phyloP scores from a whole-genome alignment of 2,113 vertebrate genomes.

The Atherinomorus stipes region DNA sequence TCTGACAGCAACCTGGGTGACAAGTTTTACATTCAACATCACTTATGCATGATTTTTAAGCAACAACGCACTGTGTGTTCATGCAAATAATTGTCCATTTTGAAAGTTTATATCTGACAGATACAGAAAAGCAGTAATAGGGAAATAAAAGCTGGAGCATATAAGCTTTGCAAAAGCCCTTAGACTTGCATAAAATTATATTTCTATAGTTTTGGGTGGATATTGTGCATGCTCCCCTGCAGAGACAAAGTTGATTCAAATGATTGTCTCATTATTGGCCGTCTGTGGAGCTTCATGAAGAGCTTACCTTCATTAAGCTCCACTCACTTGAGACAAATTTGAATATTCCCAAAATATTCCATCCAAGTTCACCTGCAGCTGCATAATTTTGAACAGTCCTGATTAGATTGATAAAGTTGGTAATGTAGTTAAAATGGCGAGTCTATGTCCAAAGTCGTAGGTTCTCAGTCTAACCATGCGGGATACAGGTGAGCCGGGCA shows the following conservation, averaged over 20 bases:
- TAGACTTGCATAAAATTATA: not conserved
- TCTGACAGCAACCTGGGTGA: constrained; percentile 37
- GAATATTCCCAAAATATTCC: not conserved
- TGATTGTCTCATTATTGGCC: not conserved
- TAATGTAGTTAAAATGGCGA: not conserved
- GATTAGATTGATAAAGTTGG: not conserved
- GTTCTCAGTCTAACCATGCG: not conserved
- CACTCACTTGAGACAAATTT: not conserved
- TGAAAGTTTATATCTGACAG: constrained; percentile 11
- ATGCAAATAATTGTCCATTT: constrained; percentile 18
- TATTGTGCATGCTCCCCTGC: not conserved
- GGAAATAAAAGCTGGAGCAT: constrained; percentile 4
- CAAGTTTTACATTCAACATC: constrained; percentile 41
- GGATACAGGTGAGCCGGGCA: not conserved
- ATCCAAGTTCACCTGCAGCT: too few relatives aligned
- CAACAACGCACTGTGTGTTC: constrained; percentile 33
- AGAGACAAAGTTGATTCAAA: not conserved
- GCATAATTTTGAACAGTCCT: too few relatives aligned
- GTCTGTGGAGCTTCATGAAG: not conserved
- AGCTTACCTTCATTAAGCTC: not conserved
- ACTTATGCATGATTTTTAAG: constrained; percentile 42
- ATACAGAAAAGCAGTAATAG: not conserved
- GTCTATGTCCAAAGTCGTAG: not conserved
- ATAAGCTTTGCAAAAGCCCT: not conserved
- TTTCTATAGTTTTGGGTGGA: not conserved